Evolutionary conservation across 2,888 invertebrate genomes (phyloP).

Genomic region (Noctuana brunneofusca): DNA sequence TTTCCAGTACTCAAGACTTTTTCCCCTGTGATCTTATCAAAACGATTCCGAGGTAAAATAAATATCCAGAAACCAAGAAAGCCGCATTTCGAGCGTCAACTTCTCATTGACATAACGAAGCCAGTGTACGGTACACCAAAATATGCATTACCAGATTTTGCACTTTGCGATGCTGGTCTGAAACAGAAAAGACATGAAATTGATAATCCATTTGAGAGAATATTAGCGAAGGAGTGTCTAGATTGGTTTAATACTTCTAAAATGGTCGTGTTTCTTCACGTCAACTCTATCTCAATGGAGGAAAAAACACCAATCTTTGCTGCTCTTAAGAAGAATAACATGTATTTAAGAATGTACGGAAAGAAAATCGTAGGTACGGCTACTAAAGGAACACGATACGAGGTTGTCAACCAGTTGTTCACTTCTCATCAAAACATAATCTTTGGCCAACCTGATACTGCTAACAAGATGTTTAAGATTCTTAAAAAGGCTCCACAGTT

Average conservation of each 20-base stretch:
- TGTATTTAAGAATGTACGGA: constrained; percentile 87
- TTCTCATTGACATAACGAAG: constrained; percentile 85
- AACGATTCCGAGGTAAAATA: constrained; percentile 88
- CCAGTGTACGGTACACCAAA: constrained; percentile 82
- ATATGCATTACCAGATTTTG: constrained; percentile 66
- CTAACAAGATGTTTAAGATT: constrained; percentile 84
- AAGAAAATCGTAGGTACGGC: constrained; percentile 86
- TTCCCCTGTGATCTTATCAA: constrained; percentile 77
- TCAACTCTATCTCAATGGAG: constrained; percentile 87
- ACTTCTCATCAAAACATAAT: constrained; percentile 85
- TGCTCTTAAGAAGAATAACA: constrained; percentile 84
- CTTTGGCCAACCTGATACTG: constrained; percentile 86
- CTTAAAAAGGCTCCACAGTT: constrained; percentile 88
- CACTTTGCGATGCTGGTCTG: constrained; percentile 77
- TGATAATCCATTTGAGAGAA: constrained; percentile 87
- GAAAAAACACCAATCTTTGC: constrained; percentile 85
- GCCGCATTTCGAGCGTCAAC: constrained; percentile 87
- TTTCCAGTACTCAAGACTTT: constrained; percentile 72
- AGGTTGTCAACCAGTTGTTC: constrained; percentile 85
- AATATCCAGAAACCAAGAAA: constrained; percentile 89
- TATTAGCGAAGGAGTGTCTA: constrained; percentile 87
- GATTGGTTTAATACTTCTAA: constrained; percentile 88
- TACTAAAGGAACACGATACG: constrained; percentile 86
- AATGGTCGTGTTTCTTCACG: constrained; percentile 88
- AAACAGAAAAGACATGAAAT: constrained; percentile 50